These are phyloP conservation scores for Pogonocherus hispidulus DNA, from an alignment of 2,888 invertebrate genomes.

Conservation along the genomic window DNA sequence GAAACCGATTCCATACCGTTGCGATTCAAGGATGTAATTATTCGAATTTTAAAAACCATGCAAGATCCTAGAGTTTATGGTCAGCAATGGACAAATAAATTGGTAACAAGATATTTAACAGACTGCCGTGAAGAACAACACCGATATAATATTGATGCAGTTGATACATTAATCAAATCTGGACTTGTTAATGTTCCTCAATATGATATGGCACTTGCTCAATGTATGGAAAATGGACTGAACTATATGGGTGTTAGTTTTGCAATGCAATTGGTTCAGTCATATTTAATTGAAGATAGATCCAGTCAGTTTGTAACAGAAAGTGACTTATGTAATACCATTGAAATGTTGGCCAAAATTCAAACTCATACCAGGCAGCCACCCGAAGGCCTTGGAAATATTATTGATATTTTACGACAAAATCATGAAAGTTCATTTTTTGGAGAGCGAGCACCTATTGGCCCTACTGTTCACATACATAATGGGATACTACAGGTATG, in stretches of 20 bases:
- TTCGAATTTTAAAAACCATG: slow-evolving; percentile 90
- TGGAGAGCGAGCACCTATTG: slow-evolving; percentile 83
- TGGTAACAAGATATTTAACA: slow-evolving; percentile 88
- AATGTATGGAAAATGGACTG: slow-evolving; percentile 86
- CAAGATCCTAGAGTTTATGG: slow-evolving; percentile 92
- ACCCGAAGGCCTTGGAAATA: slow-evolving; percentile 85
- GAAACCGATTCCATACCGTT: slow-evolving; percentile 83
- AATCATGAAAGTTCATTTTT: slow-evolving; percentile 80
- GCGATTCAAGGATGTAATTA: slow-evolving; percentile 89
- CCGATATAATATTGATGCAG: slow-evolving; percentile 91
- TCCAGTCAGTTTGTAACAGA: slow-evolving; percentile 83
- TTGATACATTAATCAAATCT: slow-evolving; percentile 88
- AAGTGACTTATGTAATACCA: slow-evolving; percentile 88
- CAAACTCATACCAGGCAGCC: slow-evolving; percentile 82
- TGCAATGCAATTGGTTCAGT: slow-evolving; percentile 91
- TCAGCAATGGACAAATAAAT: slow-evolving; percentile 90
- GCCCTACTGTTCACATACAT: slow-evolving; percentile 91
- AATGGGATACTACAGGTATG: slow-evolving; percentile 88
- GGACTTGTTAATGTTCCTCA: slow-evolving; percentile 87
- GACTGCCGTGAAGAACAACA: slow-evolving; percentile 93
- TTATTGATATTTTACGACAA: slow-evolving; percentile 86
- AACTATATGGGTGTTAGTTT: slow-evolving; percentile 83
- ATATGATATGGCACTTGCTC: slow-evolving; percentile 86
- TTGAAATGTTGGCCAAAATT: slow-evolving; percentile 86
- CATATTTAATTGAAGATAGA: slow-evolving; percentile 88